phyloP scores from a whole-genome alignment of 2,888 invertebrate species.

The Dusona sp. region DNA sequence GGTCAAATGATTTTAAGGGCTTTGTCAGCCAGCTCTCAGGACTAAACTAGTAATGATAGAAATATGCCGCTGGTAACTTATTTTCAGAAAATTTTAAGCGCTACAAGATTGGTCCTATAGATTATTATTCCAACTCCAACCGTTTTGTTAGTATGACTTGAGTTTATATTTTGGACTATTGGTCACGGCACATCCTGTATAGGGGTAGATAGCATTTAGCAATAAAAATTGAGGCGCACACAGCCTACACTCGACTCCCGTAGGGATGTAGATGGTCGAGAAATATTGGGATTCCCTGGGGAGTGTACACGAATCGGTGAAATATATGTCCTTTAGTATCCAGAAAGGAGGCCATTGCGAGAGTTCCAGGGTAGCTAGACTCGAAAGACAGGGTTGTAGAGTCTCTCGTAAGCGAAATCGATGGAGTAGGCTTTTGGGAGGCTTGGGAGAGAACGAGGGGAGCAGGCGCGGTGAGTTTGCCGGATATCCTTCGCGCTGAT shows the following conservation, averaged over 20 bases:
- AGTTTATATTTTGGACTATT: background rate
- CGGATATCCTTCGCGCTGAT: constrained; percentile 19
- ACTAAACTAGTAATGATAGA: background rate
- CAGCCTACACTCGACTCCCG: background rate
- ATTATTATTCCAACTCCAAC: background rate
- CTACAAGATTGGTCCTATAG: background rate
- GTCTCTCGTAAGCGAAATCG: constrained; percentile 63
- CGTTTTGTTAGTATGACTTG: background rate
- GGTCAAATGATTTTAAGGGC: background rate
- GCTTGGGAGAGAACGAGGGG: constrained; percentile 26
- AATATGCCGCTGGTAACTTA: background rate
- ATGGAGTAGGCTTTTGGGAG: constrained; percentile 52
- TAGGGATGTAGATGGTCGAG: constrained; percentile 46
- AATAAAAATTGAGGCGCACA: background rate
- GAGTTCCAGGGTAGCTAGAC: constrained; percentile 35
- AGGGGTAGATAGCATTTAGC: background rate
- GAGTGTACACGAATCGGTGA: constrained; percentile 61
- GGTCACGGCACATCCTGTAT: background rate
- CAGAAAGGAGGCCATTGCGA: constrained; percentile 52
- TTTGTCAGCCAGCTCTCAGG: background rate
- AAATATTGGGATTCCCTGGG: constrained; percentile 76
- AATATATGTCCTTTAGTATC: constrained; percentile 43
- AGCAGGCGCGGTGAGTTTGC: background rate
- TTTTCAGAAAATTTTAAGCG: background rate
- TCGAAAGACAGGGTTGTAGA: constrained; percentile 38